Conservation (phyloP, 2,113 vertebrate genomes). For the Phrynosoma platyrhinos region DNA sequence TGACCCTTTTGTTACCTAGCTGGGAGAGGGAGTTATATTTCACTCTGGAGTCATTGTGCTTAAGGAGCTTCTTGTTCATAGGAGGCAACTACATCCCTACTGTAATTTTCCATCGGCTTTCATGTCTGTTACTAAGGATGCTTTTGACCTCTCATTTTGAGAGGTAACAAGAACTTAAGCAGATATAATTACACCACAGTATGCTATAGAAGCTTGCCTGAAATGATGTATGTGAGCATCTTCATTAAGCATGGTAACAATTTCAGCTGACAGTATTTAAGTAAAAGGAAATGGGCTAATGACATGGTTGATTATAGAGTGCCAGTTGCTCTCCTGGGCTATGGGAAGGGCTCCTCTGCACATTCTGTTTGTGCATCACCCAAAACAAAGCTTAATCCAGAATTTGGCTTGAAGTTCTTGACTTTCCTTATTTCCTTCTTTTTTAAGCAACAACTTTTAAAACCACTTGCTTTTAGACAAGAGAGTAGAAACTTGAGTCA, state of each 20-base stretch:
- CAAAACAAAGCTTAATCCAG: background rate
- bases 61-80: constrained; percentile 36
- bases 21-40: constrained; percentile 32
- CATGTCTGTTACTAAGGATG: constrained; percentile 23
- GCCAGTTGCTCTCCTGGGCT: background rate
- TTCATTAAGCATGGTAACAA: constrained; percentile 29
- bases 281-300: constrained; percentile 7
- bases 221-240: background rate
- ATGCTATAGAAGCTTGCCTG: background rate
- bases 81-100: constrained; percentile 30
- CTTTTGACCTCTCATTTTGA: constrained; percentile 29
- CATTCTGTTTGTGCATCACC: background rate
- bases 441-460: background rate
- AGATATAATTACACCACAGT: background rate
- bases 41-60: constrained; percentile 43
- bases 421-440: background rate
- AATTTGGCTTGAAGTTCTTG: background rate
- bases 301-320: constrained; percentile 2
- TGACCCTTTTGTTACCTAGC: constrained; percentile 38
- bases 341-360: background rate
- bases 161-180: constrained; percentile 20
- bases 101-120: constrained; percentile 19
- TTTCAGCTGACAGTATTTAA: constrained; percentile 17
- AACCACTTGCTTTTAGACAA: background rate
- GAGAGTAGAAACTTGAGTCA: background rate